A percentile compares a stretch with the other conserved stretches of the same genome.
Conservation (phyloP, 2,888 invertebrate genomes). For the Embidobia sp. region DNA sequence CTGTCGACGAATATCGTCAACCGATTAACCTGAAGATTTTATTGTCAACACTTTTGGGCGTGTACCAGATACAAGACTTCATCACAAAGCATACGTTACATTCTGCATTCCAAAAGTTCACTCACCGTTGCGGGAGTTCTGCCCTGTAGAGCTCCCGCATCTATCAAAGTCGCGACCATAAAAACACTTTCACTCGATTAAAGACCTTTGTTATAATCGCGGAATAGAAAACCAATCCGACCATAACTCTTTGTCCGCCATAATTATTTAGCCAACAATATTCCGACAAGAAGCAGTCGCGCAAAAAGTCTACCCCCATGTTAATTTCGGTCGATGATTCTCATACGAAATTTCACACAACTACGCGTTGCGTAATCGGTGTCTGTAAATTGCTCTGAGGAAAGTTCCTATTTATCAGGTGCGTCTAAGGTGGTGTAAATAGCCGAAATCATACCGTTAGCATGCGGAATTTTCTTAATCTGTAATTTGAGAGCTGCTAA, state of each 20-base stretch:
- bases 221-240: constrained; percentile 53
- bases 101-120: constrained; percentile 68
- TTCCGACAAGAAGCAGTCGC: constrained; percentile 22
- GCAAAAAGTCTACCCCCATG: no score
- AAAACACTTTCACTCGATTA: constrained; percentile 73
- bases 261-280: constrained; percentile 41
- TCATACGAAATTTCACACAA: no score
- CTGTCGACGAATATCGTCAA: no score
- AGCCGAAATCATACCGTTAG: no score
- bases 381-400: no score
- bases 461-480: no score
- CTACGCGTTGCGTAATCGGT: no score
- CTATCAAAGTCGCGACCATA: constrained; percentile 65
- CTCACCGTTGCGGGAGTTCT: constrained; percentile 73
- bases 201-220: constrained; percentile 69
- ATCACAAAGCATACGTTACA: constrained; percentile 35
- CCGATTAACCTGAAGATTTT: no score
- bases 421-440: no score
- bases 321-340: no score
- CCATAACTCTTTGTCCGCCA: constrained; percentile 30
- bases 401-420: no score
- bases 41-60: constrained; percentile 14
- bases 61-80: constrained; percentile 27
- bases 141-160: constrained; percentile 53
- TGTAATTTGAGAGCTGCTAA: no score